Evolutionary conservation across 2,113 vertebrate species (phyloP), one percentile per base, ranked within the genome.

Genomic region (Phoxinus phoxinus): DNA sequence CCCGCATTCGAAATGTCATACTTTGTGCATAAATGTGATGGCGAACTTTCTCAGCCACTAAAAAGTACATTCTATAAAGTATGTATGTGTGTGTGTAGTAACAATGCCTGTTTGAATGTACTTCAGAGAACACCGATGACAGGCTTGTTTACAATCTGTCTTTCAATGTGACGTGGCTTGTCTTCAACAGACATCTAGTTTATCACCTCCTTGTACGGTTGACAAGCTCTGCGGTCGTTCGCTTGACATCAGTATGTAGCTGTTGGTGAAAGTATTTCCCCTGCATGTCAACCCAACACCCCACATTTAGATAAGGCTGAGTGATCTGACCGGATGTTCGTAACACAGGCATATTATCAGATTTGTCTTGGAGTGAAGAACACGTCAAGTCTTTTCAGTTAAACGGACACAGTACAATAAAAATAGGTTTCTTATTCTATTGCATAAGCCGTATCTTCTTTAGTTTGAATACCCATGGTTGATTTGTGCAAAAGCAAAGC

Each of bases 171-270:
- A 74, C 23, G n/a, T 19, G 46, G 46, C 30, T 19, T 9, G 48
- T 77, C 48, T 32, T 23, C 27, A 4, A 56, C 25, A 8, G 15
- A 30, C 48, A 77, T 32, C 27, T 32, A 21, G 74, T 56, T 77
- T 35, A 25, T 41, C 53, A 37, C 76, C 7, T 53, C 6, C 51
- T 59, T 25, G 32, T 53, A 75, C 19, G 30, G 12, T 15, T 32
- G 46, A 53, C 73, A 53, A 1, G 46, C 74, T 80, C 77, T 51
- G 4, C 15, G 41, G 8, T 2, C 41, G 19, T 48, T 65, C 67
- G 25, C 41, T n/a, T 25, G 81, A 83, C 48, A 72, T 72, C 48
- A 83, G 81, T 37, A 71, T 35, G 59, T 32, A 53, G 7, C 46
- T 25, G 48, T 32, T 72, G 65, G n/a, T 10, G 6, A 10, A 69